Conservation (phyloP, 2,797 vertebrate genomes). For the Hemibagrus guttatus region DNA sequence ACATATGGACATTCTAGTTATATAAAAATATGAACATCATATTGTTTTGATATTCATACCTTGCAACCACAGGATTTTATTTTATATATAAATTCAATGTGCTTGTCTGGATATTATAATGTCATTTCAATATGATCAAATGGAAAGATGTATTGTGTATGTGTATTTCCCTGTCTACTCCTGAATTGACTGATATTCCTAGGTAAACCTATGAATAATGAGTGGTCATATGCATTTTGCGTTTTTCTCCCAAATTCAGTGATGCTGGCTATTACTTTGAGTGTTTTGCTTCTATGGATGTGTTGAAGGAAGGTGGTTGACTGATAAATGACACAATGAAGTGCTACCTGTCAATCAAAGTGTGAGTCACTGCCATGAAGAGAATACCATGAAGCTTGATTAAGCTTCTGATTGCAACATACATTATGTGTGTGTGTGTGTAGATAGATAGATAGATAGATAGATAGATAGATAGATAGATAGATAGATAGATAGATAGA, state of each 20-base stretch:
- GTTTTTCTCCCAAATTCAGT: constrained; percentile 40
- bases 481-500: no score
- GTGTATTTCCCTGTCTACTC: constrained; percentile 16
- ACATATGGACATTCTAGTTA: background rate
- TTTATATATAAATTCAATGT: background rate
- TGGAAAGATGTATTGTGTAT: background rate
- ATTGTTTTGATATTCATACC: background rate
- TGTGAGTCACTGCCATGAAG: constrained; percentile 46
- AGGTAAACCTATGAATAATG: constrained; percentile 65
- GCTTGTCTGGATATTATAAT: background rate
- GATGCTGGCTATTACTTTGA: constrained; percentile 56
- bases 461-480: no score
- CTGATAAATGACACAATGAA: constrained; percentile 48
- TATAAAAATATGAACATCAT: background rate
- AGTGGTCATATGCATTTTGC: constrained; percentile 54
- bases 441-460: no score
- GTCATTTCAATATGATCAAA: background rate
- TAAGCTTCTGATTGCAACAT: background rate
- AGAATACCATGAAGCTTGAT: constrained; percentile 11
- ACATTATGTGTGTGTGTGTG: no score
- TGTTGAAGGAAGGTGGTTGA: constrained; percentile 38
- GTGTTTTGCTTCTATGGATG: constrained; percentile 47
- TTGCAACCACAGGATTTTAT: background rate
- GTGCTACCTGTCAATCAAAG: constrained; percentile 54
- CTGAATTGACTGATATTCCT: constrained; percentile 53